Conservation (phyloP, 2,888 invertebrate species). For the Cyaniris semiargus region DNA sequence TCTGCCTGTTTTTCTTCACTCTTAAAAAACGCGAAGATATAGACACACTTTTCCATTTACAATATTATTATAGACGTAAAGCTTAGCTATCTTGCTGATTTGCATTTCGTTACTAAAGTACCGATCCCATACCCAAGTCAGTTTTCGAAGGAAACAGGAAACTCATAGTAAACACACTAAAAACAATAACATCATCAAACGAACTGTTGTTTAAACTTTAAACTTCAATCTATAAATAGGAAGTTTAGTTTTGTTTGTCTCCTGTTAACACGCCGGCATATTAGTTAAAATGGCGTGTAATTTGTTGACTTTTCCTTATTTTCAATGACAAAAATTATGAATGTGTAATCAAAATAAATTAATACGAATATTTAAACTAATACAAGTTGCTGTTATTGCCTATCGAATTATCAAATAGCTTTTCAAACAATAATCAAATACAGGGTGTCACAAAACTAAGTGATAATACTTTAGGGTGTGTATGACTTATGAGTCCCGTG, state of each 20-base stretch:
- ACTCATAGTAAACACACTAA: not conserved
- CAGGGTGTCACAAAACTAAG: no score
- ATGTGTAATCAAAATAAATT: no score
- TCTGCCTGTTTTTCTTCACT: no score
- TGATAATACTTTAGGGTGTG: no score
- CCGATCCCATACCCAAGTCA: not conserved
- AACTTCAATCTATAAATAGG: conserved; percentile 2
- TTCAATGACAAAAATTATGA: not conserved
- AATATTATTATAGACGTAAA: not conserved
- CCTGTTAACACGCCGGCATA: not conserved
- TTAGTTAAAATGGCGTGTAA: not conserved
- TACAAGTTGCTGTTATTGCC: no score
- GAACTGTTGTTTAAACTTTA: not conserved
- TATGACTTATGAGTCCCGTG: no score
- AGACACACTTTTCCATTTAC: no score
- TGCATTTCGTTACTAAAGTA: not conserved
- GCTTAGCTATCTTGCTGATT: not conserved
- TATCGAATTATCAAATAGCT: no score
- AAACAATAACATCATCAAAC: conserved; percentile 1
- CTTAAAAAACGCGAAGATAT: no score
- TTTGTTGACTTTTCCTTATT: not conserved
- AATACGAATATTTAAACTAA: no score
- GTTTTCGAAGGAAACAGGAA: not conserved
- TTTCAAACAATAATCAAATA: no score
- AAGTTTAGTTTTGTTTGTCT: not conserved